Conservation (phyloP, 2,888 invertebrate species). For the Drosophila histrio region DNA sequence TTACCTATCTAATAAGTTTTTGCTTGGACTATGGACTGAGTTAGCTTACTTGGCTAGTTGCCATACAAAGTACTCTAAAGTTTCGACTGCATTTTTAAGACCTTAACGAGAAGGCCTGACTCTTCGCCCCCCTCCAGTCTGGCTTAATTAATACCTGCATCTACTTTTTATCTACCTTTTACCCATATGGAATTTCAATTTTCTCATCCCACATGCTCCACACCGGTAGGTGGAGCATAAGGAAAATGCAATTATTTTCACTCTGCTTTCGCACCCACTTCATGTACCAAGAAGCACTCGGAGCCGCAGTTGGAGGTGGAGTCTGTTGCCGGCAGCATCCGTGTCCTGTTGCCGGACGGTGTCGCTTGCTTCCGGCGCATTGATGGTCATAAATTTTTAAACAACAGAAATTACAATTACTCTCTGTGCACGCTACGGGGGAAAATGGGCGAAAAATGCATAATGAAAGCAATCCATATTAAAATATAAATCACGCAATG, state of each 20-base stretch:
- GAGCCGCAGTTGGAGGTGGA: neutral
- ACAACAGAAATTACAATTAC: conserved; percentile 79
- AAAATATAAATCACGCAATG: conserved; percentile 71
- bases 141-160: conserved; percentile 49
- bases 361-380: conserved; percentile 52
- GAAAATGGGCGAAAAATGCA: conserved; percentile 69
- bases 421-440: conserved; percentile 5
- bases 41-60: conserved; percentile 31
- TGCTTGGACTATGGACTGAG: neutral
- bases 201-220: conserved; percentile 25
- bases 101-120: conserved; percentile 14
- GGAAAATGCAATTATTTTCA: conserved; percentile 71
- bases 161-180: conserved; percentile 5
- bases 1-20: conserved; percentile 65
- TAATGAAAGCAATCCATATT: conserved; percentile 77
- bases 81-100: conserved; percentile 2
- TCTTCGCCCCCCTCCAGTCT: neutral
- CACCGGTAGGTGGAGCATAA: conserved; percentile 2
- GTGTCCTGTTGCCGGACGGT: conserved; percentile 27
- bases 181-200: conserved; percentile 68
- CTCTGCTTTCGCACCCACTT: conserved; percentile 52
- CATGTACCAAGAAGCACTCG: neutral
- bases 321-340: neutral
- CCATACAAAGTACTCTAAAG: conserved; percentile 1
- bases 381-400: conserved; percentile 78